Conservation (phyloP, 2,797 vertebrate species). For the Ptychadena robeensis region DNA sequence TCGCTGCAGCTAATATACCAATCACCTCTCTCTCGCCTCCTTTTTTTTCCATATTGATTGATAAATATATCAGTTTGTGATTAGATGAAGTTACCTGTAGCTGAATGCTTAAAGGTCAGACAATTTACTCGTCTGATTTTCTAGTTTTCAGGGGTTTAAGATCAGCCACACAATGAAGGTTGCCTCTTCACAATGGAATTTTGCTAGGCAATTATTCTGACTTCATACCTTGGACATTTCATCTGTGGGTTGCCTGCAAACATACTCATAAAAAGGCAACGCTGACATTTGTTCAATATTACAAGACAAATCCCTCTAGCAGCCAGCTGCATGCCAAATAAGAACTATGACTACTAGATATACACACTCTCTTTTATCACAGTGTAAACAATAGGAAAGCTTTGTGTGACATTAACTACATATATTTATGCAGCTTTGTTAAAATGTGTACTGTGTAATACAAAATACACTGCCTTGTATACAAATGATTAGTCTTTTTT, state of each 20-base stretch:
- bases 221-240: slow-evolving; percentile 40
- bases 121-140: slow-evolving; percentile 23
- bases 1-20: not conserved
- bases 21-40: not conserved
- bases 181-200: slow-evolving; percentile 16
- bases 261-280: slow-evolving; percentile 29
- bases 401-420: not conserved
- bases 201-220: slow-evolving; percentile 39
- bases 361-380: slow-evolving; percentile 16
- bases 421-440: not conserved
- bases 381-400: not conserved
- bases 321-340: slow-evolving; percentile 28
- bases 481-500: not conserved
- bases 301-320: slow-evolving; percentile 28
- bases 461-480: not conserved
- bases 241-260: slow-evolving; percentile 28
- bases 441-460: not conserved
- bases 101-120: slow-evolving; percentile 28
- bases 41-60: slow-evolving; percentile 19
- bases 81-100: slow-evolving; percentile 28
- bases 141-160: not conserved
- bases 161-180: not conserved
- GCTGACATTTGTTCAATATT: slow-evolving; percentile 46
- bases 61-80: slow-evolving; percentile 30
- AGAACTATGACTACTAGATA: not conserved